Percentiles rank a stretch among this genome's conserved stretches.
Evolutionary conservation across 2,113 vertebrate genomes (phyloP).

Genomic region (Pachycephala philippinensis): DNA sequence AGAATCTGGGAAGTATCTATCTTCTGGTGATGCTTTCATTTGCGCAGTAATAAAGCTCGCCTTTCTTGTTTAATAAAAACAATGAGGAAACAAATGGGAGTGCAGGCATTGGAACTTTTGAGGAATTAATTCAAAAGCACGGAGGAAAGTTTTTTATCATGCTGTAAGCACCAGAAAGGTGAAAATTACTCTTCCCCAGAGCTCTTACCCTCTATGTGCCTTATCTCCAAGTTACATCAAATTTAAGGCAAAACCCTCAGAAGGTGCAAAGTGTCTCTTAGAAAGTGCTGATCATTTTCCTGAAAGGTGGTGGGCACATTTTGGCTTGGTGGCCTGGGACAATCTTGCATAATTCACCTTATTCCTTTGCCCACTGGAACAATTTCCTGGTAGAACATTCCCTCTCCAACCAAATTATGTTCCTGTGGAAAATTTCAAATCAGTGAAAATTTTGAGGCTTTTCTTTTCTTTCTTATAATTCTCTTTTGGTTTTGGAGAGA

Average conservation of each 20-base stretch:
- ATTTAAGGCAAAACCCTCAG: neutral
- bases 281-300: neutral
- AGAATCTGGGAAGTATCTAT: conserved; percentile 80
- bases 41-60: conserved; percentile 79
- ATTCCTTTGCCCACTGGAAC: neutral
- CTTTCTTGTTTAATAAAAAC: conserved; percentile 85
- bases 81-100: conserved; percentile 81
- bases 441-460: neutral
- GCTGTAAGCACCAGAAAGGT: conserved; percentile 56
- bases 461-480: neutral
- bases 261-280: neutral
- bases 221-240: conserved; percentile 21
- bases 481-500: neutral
- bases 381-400: neutral
- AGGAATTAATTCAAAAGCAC: conserved; percentile 78
- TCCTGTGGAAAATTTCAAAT: neutral
- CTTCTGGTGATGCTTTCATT: conserved; percentile 81
- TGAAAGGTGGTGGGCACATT: neutral
- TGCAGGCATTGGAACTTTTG: conserved; percentile 79
- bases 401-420: neutral
- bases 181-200: conserved; percentile 54
- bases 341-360: neutral
- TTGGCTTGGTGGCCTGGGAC: neutral
- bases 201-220: neutral
- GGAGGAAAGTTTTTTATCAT: conserved; percentile 73